A percentile compares a stretch with the other conserved stretches of the same genome.
These are phyloP conservation scores for Blera fallax DNA, from an alignment of 2,888 invertebrate genomes.

Conservation along the genomic window DNA sequence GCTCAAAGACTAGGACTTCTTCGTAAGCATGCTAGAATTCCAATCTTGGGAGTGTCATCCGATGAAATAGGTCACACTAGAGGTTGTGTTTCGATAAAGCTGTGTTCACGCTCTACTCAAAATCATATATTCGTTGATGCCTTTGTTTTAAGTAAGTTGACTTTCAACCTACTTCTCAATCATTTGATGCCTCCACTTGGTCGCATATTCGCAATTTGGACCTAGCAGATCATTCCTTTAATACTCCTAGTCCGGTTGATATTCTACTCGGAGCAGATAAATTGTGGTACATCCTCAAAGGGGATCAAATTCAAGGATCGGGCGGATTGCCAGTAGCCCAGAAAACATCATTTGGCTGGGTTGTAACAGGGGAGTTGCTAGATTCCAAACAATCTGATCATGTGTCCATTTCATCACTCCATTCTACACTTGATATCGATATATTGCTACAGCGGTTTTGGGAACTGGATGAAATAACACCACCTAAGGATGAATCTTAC, in stretches of 20 bases:
- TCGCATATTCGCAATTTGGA: background rate
- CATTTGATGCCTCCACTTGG: background rate
- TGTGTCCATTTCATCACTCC: background rate
- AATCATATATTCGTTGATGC: too few relatives aligned
- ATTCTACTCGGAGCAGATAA: conserved; percentile 58
- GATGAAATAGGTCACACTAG: too few relatives aligned
- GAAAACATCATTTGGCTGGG: conserved; percentile 60
- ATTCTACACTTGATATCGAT: conserved; percentile 34
- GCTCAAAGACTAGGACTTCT: too few relatives aligned
- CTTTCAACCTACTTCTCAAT: too few relatives aligned
- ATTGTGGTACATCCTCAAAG: conserved; percentile 41
- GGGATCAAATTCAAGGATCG: conserved; percentile 19
- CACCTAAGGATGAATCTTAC: background rate
- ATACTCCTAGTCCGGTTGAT: conserved; percentile 50
- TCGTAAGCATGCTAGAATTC: too few relatives aligned
- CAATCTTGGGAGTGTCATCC: too few relatives aligned
- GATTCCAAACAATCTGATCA: background rate
- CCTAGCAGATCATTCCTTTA: conserved; percentile 61
- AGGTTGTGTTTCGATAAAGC: too few relatives aligned
- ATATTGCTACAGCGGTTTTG: conserved; percentile 24
- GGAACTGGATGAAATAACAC: conserved; percentile 37
- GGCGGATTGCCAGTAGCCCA: conserved; percentile 21
- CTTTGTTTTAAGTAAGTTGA: too few relatives aligned
- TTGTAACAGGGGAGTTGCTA: conserved; percentile 16
- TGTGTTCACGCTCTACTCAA: too few relatives aligned